These are phyloP conservation scores for Meganola albula DNA, from an alignment of 2,888 invertebrate species.

Conservation along the genomic window DNA sequence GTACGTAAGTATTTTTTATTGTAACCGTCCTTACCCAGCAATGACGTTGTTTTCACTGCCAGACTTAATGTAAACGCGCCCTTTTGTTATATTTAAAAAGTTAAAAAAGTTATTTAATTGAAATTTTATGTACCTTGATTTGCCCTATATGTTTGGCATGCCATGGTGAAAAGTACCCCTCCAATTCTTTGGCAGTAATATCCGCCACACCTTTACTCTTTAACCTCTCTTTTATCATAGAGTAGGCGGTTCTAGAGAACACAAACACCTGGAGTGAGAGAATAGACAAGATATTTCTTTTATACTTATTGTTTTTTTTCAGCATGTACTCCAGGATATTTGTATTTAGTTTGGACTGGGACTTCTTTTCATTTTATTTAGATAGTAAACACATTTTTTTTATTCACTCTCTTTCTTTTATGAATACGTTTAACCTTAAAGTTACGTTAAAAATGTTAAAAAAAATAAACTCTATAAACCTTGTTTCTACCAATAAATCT, in stretches of 20 bases:
- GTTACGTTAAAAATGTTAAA: no score
- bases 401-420: neutral
- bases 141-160: slow-evolving; percentile 90
- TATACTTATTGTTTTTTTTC: slow-evolving; percentile 17
- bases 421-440: no score
- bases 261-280: slow-evolving; percentile 88
- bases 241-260: slow-evolving; percentile 89
- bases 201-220: slow-evolving; percentile 87
- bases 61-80: no score
- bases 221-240: slow-evolving; percentile 88
- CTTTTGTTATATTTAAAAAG: no score
- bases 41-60: no score
- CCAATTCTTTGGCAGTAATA: slow-evolving; percentile 84
- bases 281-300: slow-evolving; percentile 57
- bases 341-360: slow-evolving; percentile 28
- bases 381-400: neutral
- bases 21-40: no score
- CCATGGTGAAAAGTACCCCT: slow-evolving; percentile 91
- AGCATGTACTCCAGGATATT: slow-evolving; percentile 40
- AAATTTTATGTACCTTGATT: slow-evolving; percentile 80
- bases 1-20: no score
- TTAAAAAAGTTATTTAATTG: no score
- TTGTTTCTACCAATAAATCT: no score
- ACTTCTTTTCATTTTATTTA: slow-evolving; percentile 34
- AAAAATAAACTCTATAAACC: no score